Conservation (phyloP, 2,797 vertebrate genomes). For the Chrosomus eos region DNA sequence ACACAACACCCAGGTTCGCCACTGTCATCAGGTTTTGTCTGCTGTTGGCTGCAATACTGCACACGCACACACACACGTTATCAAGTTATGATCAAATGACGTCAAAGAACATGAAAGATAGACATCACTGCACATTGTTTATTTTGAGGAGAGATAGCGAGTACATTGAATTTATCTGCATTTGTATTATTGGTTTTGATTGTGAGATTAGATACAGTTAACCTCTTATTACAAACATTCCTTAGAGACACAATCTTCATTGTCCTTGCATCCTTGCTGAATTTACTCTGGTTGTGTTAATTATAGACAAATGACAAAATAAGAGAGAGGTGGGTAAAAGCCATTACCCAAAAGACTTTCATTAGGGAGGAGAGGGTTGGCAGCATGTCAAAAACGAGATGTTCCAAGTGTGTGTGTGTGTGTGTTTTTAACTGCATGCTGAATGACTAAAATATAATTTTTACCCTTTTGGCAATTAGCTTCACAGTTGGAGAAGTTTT, state of each 20-base stretch:
- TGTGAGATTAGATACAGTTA: background rate
- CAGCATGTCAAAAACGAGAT: background rate
- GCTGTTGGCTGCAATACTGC: conserved; percentile 78
- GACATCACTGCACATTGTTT: background rate
- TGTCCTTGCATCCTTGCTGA: background rate
- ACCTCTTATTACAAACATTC: background rate
- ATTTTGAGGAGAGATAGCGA: background rate
- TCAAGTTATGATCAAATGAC: conserved; percentile 8
- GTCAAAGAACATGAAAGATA: background rate
- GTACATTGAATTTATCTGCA: background rate
- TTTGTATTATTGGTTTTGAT: background rate
- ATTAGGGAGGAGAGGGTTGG: background rate
- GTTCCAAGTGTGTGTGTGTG: background rate
- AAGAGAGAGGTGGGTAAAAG: background rate
- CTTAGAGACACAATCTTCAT: background rate
- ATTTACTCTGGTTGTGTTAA: background rate
- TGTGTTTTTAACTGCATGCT: background rate
- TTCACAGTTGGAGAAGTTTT: background rate
- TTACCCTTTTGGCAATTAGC: background rate
- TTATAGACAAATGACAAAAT: background rate
- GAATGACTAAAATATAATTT: background rate
- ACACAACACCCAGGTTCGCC: conserved; percentile 96
- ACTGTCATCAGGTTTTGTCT: conserved; percentile 95
- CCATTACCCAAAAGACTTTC: background rate
- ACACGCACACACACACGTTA: background rate